Evolutionary conservation across 2,797 vertebrate species (phyloP), one percentile per base, ranked within the genome.

Genomic region (Argya squamiceps): DNA sequence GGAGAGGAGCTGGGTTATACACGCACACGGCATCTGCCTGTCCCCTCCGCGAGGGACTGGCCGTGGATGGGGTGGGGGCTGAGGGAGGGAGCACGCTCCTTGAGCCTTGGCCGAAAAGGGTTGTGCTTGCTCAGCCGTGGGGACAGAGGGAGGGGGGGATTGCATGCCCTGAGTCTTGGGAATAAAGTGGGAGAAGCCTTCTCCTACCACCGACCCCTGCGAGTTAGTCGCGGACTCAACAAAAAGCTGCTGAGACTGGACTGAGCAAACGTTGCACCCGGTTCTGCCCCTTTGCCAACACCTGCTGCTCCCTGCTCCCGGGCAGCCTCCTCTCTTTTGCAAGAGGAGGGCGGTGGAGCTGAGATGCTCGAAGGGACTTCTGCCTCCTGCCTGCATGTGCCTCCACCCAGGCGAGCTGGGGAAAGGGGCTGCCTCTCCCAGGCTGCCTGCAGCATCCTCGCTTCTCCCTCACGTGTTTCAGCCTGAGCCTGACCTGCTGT

Each of bases 101-200:
- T 46, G 50, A 56, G 93, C 76, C 60, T 89, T 37, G 85, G 75
- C 95, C 3, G 2, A 5, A 36, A 69, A 62, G 84, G 77, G 77
- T 84, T 84, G 77, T 69, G 77, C 91, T 90, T 88, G 89, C 91
- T 96, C 84, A 67, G 84, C 88, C 1, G 5, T 55, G 87, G 96
- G 95, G 86, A 76, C 59, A 1, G 91, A 41, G 94, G 91, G 89
- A 10, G 78, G 95, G 92, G 37, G 92, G 65, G 10, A 75, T 71
- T 96, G 96, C 96, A 96, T 97, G 94, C 50, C 93, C 92, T 73
- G 92, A 84, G 58, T 81, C 55, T 96, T 80, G 76, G 79, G 89
- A 95, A 70, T 56, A 8, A 60, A 46, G 81, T 17, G 50, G 46
- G 86, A 84, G 86, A 92, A 84, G 30, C 41, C 15, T 85, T 89